Evolutionary conservation across 1,140 invertebrate species (phyloP), one percentile per base, ranked within the genome.

Genomic region (Aphaenogaster ashmeadi): DNA sequence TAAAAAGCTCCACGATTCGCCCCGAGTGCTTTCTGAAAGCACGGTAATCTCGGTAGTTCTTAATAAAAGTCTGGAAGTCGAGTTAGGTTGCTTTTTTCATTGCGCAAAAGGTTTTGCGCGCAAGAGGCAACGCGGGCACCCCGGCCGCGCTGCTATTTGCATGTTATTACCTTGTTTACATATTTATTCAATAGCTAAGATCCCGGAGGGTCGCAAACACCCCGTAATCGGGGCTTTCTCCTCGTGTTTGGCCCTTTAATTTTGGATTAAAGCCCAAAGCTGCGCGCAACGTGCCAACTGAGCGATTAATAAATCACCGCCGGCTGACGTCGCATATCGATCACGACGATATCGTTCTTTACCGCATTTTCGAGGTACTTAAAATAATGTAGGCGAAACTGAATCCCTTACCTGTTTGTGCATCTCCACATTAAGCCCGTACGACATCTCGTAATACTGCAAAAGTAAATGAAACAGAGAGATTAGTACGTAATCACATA

Each of bases 391-490:
- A 58, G 15, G n/a, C 52, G 4, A 18, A 58, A 58, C 7, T 3
- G 2, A 71, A 38, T 47, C 58, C 47, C 90, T 97, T 97, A 99
- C 98, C 98, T 99, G 99, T 97, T 99, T 99, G 96, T 99, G 99
- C 98, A 99, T 99, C 97, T 99, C 99, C 93, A 99, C 99, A 96
- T 99, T 99, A 94, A 99, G 97, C 90, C 99, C 99, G 96, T 99
- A 99, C 44, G 99, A 99, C 99, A 99, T 99, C 97, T 99, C 99
- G 97, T 99, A 99, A 96, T 99, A 99, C 99, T 99, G 97, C 92
- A 98, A 98, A 95, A 96, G 89, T 80, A 91, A 92, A 92, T 87
- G 33, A 87, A 74, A 88, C 75, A 77, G 27, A 44, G 4, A 36
- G 66, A 90, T 83, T 88, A 88, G 84, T 75, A 58, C 15, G 27